Evolutionary conservation across 2,888 invertebrate genomes (phyloP), one percentile per base, ranked within the genome.

Genomic region (Melipona bicolor): DNA sequence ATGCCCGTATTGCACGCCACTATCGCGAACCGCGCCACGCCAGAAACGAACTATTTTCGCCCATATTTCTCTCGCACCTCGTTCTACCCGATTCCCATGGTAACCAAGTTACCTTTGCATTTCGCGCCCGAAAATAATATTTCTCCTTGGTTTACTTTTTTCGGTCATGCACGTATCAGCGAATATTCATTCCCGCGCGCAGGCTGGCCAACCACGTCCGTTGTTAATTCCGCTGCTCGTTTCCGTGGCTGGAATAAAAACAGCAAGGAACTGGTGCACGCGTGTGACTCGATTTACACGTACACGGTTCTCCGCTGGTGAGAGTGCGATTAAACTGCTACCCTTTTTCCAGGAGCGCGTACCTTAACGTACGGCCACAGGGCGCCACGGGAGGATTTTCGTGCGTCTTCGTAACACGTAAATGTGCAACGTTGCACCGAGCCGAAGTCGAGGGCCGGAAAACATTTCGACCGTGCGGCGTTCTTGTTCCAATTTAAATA

Each of bases 401-500:
- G 19, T 36, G 0, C 17, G 24, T 4, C 36, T 36, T 43, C n/a
- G 17, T 67, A 65, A 70, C 59, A 43, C 11, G 2, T 43, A 70
- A 65, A 24, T 9, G 19, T 32, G 27, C 32, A 68, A n/a, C 43
- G 56, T 59, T 76, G 43, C 15, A 36, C 36, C 19, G 13, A 59
- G 19, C 43, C 43, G 11, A 21, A 27, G 56, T 24, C n/a, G 54
- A 49, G 27, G 1, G 27, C 2, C 9, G 9, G 75, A 49, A 64
- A 61, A 56, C 49, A 15, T 43, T 67, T 59, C 59, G 43, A 49
- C 49, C 36, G 65, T 32, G 24, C 52, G 49, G 32, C 15, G 50
- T 78, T 62, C 56, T 15, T 43, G 75, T 68, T 65, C 59, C 54
- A 73, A 73, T 61, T 81, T 61, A 64, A 77, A 69, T 77, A 81